phyloP scores from a whole-genome alignment of 2,888 invertebrate species.

The Serrognathus titanus region DNA sequence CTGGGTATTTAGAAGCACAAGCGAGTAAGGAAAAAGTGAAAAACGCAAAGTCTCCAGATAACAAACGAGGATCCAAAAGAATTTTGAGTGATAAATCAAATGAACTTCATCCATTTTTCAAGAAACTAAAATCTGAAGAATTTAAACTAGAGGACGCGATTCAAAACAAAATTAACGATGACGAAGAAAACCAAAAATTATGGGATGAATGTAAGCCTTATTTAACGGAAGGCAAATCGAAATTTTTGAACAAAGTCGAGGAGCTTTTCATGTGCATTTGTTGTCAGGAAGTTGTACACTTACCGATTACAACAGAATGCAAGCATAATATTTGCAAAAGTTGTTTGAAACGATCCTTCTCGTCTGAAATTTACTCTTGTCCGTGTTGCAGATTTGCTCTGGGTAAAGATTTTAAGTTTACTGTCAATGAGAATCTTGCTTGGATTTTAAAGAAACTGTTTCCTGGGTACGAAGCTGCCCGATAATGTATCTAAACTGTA shows the following conservation, averaged over 20 bases:
- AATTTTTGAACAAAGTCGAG: constrained; percentile 61
- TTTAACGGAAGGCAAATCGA: constrained; percentile 55
- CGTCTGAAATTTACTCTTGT: constrained; percentile 60
- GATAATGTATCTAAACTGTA: constrained; percentile 16
- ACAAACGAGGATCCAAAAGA: constrained; percentile 31
- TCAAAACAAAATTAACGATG: constrained; percentile 51
- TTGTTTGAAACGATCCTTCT: constrained; percentile 67
- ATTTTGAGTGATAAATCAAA: constrained; percentile 19
- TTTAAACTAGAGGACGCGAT: constrained; percentile 26
- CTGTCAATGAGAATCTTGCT: constrained; percentile 58
- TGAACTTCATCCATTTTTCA: constrained; percentile 24
- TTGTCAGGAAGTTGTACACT: constrained; percentile 69
- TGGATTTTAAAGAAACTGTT: constrained; percentile 58
- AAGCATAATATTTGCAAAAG: constrained; percentile 71
- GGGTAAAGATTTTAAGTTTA: constrained; percentile 52
- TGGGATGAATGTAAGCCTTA: constrained; percentile 63
- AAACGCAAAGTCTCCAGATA: constrained; percentile 38
- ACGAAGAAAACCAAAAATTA: constrained; percentile 59
- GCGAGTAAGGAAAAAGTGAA: constrained; percentile 52
- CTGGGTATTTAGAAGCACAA: constrained; percentile 66
- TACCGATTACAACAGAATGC: constrained; percentile 72
- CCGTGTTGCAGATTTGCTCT: constrained; percentile 68
- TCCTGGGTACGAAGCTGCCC: constrained; percentile 60
- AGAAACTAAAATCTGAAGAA: constrained; percentile 24
- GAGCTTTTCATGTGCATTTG: constrained; percentile 73